These are phyloP conservation scores for Alligator sinensis DNA, from an alignment of 2,113 vertebrate species.

Conservation along the genomic window DNA sequence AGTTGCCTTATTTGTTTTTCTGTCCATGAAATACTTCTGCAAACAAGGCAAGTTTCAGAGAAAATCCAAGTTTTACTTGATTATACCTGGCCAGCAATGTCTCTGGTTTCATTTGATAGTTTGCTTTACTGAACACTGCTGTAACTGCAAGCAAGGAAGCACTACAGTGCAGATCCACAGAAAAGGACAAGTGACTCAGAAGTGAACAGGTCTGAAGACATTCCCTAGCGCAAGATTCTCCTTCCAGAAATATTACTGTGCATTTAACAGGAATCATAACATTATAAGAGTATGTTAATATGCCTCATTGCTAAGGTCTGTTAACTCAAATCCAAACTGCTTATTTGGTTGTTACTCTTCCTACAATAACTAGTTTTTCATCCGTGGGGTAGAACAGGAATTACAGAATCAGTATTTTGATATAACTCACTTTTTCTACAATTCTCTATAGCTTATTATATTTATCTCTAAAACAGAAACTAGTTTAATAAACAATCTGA, in stretches of 20 bases:
- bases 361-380: neutral
- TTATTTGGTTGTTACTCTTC: neutral
- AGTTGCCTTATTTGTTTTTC: neutral
- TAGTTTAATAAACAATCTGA: neutral
- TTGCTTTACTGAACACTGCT: neutral
- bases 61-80: neutral
- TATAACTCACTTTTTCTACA: neutral
- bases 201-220: neutral
- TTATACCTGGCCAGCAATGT: neutral
- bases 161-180: neutral
- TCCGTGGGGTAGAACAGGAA: neutral
- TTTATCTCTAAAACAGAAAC: neutral
- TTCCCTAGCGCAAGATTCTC: neutral
- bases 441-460: neutral
- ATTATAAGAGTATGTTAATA: neutral
- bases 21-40: neutral
- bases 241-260: neutral
- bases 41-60: neutral
- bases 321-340: neutral
- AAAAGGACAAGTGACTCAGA: neutral
- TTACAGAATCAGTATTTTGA: neutral
- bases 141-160: neutral
- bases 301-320: neutral
- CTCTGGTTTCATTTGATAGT: neutral
- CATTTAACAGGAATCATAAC: neutral